phyloP scores from a whole-genome alignment of 2,113 vertebrate genomes.

The Xenus cinereus region DNA sequence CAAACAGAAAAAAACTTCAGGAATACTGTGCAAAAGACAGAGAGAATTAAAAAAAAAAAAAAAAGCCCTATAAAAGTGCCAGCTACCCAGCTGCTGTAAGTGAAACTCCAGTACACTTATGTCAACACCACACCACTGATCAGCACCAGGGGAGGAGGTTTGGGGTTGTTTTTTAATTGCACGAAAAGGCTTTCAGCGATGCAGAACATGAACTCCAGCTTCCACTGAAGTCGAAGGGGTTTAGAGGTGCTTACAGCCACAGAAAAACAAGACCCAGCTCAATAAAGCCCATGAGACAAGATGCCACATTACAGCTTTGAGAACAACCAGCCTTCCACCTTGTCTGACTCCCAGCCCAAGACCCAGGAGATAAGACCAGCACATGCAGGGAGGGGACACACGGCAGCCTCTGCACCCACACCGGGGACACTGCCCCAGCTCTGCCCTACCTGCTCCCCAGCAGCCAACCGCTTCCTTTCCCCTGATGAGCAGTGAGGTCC shows the following conservation, averaged over 20 bases:
- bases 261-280: neutral
- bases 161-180: neutral
- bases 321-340: neutral
- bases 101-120: neutral
- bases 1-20: neutral
- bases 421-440: neutral
- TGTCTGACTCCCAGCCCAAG: neutral
- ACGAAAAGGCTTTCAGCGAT: neutral
- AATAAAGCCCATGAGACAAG: neutral
- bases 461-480: neutral
- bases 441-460: neutral
- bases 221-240: neutral
- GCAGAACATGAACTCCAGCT: neutral
- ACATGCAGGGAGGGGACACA: neutral
- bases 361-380: neutral
- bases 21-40: constrained; percentile 17
- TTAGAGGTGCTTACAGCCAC: neutral
- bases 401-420: neutral
- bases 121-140: neutral
- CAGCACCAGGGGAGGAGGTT: neutral
- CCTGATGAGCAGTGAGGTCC: neutral
- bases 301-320: neutral
- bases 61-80: neutral
- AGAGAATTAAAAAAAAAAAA: neutral
- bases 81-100: constrained; percentile 21